Base-by-base conservation (phyloP, 2,888 invertebrate species). In the Xestia xanthographa region DNA sequence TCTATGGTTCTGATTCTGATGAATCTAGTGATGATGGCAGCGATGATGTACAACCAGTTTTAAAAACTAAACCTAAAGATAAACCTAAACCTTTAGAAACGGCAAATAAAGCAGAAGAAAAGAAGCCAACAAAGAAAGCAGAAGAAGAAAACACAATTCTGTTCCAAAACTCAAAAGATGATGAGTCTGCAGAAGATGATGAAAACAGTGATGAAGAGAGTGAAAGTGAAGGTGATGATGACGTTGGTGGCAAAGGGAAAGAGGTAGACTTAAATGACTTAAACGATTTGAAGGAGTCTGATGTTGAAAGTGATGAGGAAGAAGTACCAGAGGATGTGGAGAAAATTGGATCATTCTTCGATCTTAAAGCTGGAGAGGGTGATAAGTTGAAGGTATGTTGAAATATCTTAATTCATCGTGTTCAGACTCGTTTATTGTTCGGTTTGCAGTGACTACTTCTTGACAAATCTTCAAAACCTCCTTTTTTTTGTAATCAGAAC, bases 201-300 rank as follows among this genome's bases (percentile, higher is more conserved):
- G 82, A 83, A 22, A 72, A 72, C 66, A 84, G 74, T 73, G 84
- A 87, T 48, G 85, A 87, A 34, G 80, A 73, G 58, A 81, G 77
- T 79, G 88, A 87, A n/a, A 77, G 80, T 74, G 85, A 84, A 48
- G 81, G 83, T 60, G 87, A 87, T 71, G 84, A 83, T 45, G 83
- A 87, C 66, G 86, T 82, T 29, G 85, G 86, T 66, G 85, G 85
- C 14, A 80, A 89, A 72, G 79, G 74, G 14, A 82, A 75, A 6
- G 79, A 83, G 81, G 72, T 80, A 62, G 88, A 90, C 79, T 83
- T 90, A 43, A 91, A 93, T 79, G 89, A 94, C 90, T 92, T 96
- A 20, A 94, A 96, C 22, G 97, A 97, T 90, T 91, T 97, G n/a
- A 96, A 94, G 83, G 95, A 95, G 48, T 95, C 97, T 45, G 96